Conservation (phyloP, 2,888 invertebrate species). For the Drosophila pegasa region DNA sequence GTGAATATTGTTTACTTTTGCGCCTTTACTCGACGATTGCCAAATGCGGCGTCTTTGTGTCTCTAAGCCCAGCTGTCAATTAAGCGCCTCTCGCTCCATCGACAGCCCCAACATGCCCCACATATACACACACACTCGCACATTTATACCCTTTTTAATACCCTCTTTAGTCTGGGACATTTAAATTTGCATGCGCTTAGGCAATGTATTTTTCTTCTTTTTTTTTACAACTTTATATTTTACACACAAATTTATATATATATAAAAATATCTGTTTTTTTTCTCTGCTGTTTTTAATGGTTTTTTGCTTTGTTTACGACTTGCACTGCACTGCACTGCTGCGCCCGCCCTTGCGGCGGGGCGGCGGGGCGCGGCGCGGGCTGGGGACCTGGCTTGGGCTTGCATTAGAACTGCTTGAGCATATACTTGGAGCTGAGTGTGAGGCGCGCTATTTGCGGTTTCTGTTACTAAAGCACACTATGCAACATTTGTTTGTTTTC, state of each 20-base stretch:
- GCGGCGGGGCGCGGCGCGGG: too few species aligned
- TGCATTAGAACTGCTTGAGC: constrained; percentile 33
- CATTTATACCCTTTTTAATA: background rate
- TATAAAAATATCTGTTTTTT: background rate
- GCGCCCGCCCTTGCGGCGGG: background rate
- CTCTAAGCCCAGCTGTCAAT: constrained; percentile 15
- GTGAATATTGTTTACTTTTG: background rate
- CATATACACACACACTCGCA: background rate
- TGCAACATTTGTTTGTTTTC: constrained; percentile 35
- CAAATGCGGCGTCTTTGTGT: constrained; percentile 16
- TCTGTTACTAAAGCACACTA: constrained; percentile 32
- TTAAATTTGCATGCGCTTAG: constrained; percentile 26
- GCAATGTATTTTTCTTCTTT: constrained; percentile 18
- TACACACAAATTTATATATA: background rate
- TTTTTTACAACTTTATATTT: background rate
- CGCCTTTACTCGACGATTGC: constrained; percentile 1
- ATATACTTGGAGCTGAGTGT: constrained; percentile 16
- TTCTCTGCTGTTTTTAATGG: constrained; percentile 1
- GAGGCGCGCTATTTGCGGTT: constrained; percentile 26
- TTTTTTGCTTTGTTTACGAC: constrained; percentile 9
- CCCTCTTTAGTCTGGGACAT: background rate
- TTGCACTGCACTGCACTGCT: constrained; percentile 19
- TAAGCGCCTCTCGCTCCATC: constrained; percentile 3
- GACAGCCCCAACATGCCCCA: constrained; percentile 1
- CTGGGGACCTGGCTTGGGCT: background rate